Base-by-base conservation (phyloP, 2,797 vertebrate genomes). In the Galaxias olidus region DNA sequence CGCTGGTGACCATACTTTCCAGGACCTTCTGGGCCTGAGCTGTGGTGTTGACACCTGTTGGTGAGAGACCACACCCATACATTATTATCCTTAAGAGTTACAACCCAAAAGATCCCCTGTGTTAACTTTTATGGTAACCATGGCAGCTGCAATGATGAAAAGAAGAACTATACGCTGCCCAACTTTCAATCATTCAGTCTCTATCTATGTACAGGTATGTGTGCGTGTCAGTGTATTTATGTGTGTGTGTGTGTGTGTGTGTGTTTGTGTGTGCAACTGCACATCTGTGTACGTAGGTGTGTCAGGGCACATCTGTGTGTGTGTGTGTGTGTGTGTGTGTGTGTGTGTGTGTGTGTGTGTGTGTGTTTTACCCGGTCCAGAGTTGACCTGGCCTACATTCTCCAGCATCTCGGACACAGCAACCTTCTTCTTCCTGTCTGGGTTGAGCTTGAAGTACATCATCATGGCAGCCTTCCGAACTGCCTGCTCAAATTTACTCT, bases 371-470 rank as follows among this genome's bases (percentile, higher is more conserved):
- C 91, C 89, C 61, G 57, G 79, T 49, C 86, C 87, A 60, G 84
- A 61, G 14, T 94, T 91, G 86, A 98, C 95, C 75, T 97, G 94
- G 20, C 87, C 87, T 46, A 96, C 94, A 4, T 99, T 98, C 81
- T 93, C 94, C 81, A 99, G 85, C 71, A 99, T 92, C 87, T 98
- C 98, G 0, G 95, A 88, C 83, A 97, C 88, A 0, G 92, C 90
- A 68, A 98, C 88, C 65, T 94, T 93, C 52, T 92, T 89, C 87
- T 99, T 97, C 88, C 92, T 93, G 69, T 95, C 92, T 0, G 98
- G 98, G 78, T 99, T 99, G 61, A 99, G 94, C 79, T 92, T 96
- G 94, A 95, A 96, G 77, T 98, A 98, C 96, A 99, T 98, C 87
- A 94, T 92, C 82, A 96, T 92, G 10, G 97, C 96, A 0, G 96